Evolutionary conservation across 2,888 invertebrate species (phyloP).

Genomic region (Campoplex capitator): DNA sequence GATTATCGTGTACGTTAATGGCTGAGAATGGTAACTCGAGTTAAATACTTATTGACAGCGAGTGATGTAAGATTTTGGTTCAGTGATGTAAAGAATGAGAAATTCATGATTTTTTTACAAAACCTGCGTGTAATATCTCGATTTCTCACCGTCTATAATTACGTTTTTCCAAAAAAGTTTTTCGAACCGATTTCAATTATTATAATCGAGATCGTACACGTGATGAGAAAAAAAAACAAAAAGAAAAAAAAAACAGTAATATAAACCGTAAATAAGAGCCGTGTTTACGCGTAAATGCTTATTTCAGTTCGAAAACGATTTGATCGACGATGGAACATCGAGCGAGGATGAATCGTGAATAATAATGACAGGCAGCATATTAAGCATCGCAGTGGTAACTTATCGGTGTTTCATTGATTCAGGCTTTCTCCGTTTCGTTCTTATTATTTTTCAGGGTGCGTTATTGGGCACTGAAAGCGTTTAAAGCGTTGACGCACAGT

Average conservation of each 20-base stretch:
- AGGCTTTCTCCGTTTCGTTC: slow-evolving; percentile 17
- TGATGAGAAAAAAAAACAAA: background rate
- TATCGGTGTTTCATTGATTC: slow-evolving; percentile 50
- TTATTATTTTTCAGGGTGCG: background rate
- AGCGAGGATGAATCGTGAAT: slow-evolving; percentile 15
- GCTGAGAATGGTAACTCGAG: slow-evolving; percentile 66
- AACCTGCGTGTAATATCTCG: background rate
- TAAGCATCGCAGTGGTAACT: slow-evolving; percentile 63
- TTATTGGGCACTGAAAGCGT: no score
- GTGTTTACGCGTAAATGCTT: slow-evolving; percentile 45
- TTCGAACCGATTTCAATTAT: background rate
- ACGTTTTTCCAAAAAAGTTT: background rate
- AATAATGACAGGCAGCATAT: slow-evolving; percentile 39
- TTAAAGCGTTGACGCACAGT: no score
- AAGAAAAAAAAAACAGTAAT: background rate
- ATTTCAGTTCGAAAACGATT: slow-evolving; percentile 21
- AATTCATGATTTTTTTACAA: background rate
- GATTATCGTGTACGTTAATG: slow-evolving; percentile 54
- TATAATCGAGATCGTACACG: background rate
- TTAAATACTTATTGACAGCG: slow-evolving; percentile 37
- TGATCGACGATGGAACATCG: slow-evolving; percentile 39
- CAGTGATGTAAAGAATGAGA: background rate
- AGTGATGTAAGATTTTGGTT: background rate
- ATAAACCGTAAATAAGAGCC: background rate
- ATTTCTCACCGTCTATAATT: background rate